Conservation (phyloP, 2,113 vertebrate genomes). For the Tamias sibiricus region DNA sequence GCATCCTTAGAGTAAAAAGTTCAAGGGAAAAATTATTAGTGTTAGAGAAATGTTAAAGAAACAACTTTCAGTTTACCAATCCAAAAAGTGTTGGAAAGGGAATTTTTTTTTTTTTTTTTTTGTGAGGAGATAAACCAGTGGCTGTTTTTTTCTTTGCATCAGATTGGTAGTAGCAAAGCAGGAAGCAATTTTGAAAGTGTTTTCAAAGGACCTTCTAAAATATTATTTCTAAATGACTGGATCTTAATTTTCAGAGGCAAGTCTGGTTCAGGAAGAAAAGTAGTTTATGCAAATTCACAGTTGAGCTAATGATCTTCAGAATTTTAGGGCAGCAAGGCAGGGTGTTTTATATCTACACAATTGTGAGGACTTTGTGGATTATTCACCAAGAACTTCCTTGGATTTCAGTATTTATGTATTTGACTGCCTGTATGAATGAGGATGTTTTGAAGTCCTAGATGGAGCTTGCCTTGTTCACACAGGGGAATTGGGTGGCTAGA, state of each 20-base stretch:
- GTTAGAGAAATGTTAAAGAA: neutral
- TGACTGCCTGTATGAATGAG: neutral
- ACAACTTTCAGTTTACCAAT: slow-evolving; percentile 38
- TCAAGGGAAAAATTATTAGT: slow-evolving; percentile 42
- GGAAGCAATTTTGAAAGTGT: slow-evolving; percentile 57
- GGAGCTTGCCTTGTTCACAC: slow-evolving; percentile 10
- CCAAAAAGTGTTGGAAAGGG: slow-evolving; percentile 48
- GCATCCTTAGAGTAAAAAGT: slow-evolving; percentile 43
- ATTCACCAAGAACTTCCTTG: slow-evolving; percentile 47
- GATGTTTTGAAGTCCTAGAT: slow-evolving; percentile 33
- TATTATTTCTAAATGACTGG: slow-evolving; percentile 64
- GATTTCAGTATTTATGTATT: slow-evolving; percentile 48
- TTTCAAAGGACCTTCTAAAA: slow-evolving; percentile 58
- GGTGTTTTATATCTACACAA: slow-evolving; percentile 28
- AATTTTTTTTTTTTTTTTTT: slow-evolving; percentile 61
- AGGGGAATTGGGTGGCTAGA: slow-evolving; percentile 6
- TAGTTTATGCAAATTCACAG: neutral
- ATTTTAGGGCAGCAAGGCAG: slow-evolving; percentile 36
- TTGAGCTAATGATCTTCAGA: slow-evolving; percentile 20
- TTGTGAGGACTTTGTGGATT: slow-evolving; percentile 5
- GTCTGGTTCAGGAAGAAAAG: slow-evolving; percentile 45
- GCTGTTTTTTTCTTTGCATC: slow-evolving; percentile 26
- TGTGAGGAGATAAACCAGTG: neutral
- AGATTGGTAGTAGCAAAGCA: slow-evolving; percentile 40
- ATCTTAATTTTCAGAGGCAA: slow-evolving; percentile 27